Evolutionary conservation across 2,113 vertebrate species (phyloP).

Genomic region (Micronycteris hirsuta): DNA sequence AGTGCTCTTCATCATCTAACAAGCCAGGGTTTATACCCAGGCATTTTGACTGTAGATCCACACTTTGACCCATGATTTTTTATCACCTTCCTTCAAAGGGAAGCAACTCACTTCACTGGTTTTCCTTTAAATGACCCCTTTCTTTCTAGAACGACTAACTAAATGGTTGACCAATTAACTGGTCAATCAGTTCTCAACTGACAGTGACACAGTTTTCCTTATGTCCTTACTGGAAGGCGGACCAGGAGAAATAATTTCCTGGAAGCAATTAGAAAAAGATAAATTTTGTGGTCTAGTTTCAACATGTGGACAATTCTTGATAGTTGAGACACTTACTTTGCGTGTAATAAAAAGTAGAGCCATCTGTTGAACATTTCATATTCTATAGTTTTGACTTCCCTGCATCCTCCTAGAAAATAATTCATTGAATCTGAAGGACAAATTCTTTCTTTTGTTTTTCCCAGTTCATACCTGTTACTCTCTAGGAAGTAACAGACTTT

Average conservation of each 20-base stretch:
- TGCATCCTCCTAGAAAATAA: background rate
- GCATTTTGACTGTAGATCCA: background rate
- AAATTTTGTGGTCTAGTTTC: background rate
- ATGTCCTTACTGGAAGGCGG: background rate
- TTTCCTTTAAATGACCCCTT: background rate
- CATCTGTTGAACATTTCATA: background rate
- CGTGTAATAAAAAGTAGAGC: constrained; percentile 28
- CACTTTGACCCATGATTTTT: background rate
- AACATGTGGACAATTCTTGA: constrained; percentile 41
- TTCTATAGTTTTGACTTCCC: background rate
- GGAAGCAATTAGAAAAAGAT: constrained; percentile 19
- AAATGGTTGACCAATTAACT: background rate
- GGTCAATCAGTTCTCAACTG: background rate
- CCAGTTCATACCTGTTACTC: background rate
- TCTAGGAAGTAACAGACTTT: background rate
- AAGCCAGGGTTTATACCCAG: background rate
- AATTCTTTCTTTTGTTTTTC: background rate
- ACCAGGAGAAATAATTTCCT: constrained; percentile 8
- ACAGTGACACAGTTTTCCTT: background rate
- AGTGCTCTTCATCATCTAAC: background rate
- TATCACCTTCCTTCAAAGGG: background rate
- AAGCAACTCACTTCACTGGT: background rate
- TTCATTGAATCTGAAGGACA: background rate
- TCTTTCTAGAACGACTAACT: background rate
- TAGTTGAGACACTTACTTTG: constrained; percentile 11